Evolutionary conservation across 2,113 vertebrate genomes (phyloP).

Genomic region (Phocoena sinus): DNA sequence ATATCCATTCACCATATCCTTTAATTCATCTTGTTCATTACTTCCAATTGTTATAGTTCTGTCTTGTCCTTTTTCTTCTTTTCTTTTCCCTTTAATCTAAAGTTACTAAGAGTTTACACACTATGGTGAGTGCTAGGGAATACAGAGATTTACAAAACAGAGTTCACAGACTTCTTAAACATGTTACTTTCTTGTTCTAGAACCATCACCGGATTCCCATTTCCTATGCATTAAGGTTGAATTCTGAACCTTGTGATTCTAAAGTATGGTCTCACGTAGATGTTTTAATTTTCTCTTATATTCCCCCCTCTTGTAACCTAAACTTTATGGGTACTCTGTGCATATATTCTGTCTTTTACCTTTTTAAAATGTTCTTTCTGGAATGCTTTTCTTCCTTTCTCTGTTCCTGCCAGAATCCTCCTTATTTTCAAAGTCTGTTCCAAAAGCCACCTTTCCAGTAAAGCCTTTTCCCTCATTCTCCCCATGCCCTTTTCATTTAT

Average conservation of each 20-base stretch:
- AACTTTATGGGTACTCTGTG: background rate
- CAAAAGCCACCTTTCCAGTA: background rate
- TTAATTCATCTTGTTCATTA: background rate
- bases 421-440: background rate
- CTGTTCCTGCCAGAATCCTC: background rate
- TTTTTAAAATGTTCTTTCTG: background rate
- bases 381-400: background rate
- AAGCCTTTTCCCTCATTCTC: background rate
- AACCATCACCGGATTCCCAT: background rate
- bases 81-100: background rate
- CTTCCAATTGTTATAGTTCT: background rate
- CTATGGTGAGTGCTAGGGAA: background rate
- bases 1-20: background rate
- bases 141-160: background rate
- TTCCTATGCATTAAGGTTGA: background rate
- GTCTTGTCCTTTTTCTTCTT: background rate
- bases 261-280: background rate
- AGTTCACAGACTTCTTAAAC: background rate
- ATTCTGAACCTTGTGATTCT: background rate
- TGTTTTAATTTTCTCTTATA: background rate
- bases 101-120: background rate
- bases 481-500: background rate
- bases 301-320: background rate
- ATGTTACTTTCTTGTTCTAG: background rate
- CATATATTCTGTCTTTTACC: background rate